Evolutionary conservation across 2,888 invertebrate species (phyloP).

Genomic region (Cephus runcator): DNA sequence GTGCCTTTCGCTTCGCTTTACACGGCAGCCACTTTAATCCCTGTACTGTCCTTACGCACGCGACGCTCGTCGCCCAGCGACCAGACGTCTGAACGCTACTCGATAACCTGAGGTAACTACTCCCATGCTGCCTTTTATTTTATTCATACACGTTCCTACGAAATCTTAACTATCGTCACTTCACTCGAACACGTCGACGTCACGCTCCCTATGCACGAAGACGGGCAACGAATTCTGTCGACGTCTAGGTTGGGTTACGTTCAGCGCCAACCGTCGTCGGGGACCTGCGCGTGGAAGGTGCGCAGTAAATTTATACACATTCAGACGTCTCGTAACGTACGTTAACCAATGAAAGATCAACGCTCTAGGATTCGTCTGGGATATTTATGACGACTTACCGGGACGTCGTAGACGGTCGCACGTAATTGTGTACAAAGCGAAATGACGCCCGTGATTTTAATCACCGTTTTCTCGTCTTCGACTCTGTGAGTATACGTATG

Average conservation of each 20-base stretch:
- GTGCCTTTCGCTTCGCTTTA: background rate
- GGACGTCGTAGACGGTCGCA: background rate
- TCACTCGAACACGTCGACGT: too few species aligned
- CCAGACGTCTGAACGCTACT: background rate
- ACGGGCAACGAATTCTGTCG: too few species aligned
- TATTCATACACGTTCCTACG: too few species aligned
- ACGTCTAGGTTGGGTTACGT: too few species aligned
- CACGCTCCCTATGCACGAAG: too few species aligned
- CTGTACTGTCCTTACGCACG: background rate
- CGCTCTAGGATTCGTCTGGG: background rate
- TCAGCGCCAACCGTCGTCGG: too few species aligned
- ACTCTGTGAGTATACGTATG: background rate
- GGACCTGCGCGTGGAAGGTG: too few species aligned
- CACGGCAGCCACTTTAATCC: background rate
- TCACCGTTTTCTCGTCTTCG: background rate
- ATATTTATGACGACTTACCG: background rate
- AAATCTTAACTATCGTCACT: too few species aligned
- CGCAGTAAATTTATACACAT: background rate
- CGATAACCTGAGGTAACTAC: too few species aligned
- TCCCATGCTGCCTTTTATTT: too few species aligned
- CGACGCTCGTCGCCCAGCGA: background rate
- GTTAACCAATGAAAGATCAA: background rate
- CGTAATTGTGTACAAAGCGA: background rate
- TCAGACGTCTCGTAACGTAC: background rate
- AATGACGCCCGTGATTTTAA: background rate